Evolutionary conservation across 2,888 invertebrate species (phyloP).

Genomic region (Aricia artaxerxes): DNA sequence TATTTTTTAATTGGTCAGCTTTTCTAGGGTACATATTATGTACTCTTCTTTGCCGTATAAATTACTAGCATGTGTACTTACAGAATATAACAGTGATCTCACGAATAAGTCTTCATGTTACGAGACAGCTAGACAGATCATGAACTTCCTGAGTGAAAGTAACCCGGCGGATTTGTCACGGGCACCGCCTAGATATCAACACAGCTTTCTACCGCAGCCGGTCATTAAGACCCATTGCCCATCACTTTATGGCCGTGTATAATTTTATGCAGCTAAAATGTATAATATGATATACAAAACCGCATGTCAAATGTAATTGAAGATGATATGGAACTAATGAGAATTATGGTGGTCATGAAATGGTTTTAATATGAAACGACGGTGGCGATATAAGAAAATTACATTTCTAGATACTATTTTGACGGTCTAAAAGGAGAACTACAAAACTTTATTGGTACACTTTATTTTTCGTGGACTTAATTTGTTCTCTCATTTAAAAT

Average conservation of each 20-base stretch:
- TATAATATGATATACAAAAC: constrained; percentile 11
- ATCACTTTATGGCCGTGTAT: constrained; percentile 46
- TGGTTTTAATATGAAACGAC: neutral
- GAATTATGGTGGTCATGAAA: neutral
- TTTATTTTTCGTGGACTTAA: neutral
- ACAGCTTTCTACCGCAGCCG: constrained; percentile 32
- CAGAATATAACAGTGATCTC: neutral
- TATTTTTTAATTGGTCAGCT: neutral
- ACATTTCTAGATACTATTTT: neutral
- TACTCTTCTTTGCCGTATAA: neutral
- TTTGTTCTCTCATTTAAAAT: neutral
- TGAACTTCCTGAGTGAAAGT: constrained; percentile 22
- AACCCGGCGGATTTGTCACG: constrained; percentile 18
- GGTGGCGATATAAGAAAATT: neutral
- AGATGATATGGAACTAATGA: constrained; percentile 25
- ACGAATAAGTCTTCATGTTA: neutral
- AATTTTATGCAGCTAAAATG: constrained; percentile 39
- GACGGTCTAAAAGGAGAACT: neutral
- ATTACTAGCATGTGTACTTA: neutral
- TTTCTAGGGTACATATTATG: neutral
- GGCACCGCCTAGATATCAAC: neutral
- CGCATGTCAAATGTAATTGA: constrained; percentile 30
- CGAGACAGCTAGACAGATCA: neutral
- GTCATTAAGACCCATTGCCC: constrained; percentile 49
- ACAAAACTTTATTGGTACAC: neutral